Evolutionary conservation across 2,113 vertebrate genomes (phyloP).

Genomic region (Morone saxatilis): DNA sequence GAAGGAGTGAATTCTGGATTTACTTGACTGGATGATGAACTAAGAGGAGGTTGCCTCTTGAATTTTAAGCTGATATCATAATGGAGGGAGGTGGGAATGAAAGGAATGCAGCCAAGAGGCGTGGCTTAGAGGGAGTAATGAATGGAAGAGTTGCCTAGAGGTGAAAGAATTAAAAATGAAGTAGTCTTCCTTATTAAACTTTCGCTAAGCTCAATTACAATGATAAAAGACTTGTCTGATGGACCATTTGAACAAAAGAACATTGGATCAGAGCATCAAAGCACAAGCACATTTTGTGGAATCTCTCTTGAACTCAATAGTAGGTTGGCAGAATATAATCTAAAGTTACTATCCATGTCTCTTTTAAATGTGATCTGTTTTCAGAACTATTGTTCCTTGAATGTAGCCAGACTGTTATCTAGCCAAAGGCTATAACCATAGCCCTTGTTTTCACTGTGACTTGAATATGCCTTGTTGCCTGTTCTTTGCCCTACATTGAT

Average conservation of each 20-base stretch:
- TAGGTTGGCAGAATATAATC: conserved; percentile 25
- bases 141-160: conserved; percentile 63
- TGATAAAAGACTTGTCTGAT: conserved; percentile 58
- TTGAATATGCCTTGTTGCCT: conserved; percentile 70
- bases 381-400: neutral
- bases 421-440: conserved; percentile 32
- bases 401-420: conserved; percentile 33
- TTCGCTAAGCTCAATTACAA: conserved; percentile 54
- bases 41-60: conserved; percentile 52
- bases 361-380: conserved; percentile 48
- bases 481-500: conserved; percentile 76
- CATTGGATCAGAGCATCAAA: conserved; percentile 48
- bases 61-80: conserved; percentile 60
- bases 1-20: conserved; percentile 46
- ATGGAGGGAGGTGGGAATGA: conserved; percentile 39
- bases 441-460: conserved; percentile 47
- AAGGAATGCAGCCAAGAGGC: conserved; percentile 49
- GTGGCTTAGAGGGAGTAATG: conserved; percentile 60
- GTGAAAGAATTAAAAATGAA: conserved; percentile 71
- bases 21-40: conserved; percentile 59
- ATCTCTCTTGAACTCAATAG: conserved; percentile 21
- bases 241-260: conserved; percentile 54
- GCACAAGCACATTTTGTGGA: conserved; percentile 38
- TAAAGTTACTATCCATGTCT: conserved; percentile 26
- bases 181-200: conserved; percentile 65